Evolutionary conservation across 1,140 invertebrate genomes (phyloP).

Genomic region (Papilio dardanus): DNA sequence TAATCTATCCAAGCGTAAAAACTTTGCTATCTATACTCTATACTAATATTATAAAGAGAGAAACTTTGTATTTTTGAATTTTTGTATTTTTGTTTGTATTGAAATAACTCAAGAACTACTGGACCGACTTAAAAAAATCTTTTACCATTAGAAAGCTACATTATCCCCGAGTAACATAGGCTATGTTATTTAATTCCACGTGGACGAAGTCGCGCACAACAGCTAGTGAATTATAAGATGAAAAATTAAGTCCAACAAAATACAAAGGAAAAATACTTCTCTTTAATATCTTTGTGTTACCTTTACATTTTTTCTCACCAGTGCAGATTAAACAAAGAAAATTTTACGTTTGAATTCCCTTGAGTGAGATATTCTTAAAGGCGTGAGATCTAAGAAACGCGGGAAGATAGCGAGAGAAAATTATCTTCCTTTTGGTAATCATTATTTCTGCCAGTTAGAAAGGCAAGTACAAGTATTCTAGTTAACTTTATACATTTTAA

Average conservation of each 20-base stretch:
- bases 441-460: not conserved
- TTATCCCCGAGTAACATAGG: no score
- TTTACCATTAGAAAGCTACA: no score
- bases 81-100: no score
- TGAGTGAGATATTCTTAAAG: not conserved
- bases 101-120: no score
- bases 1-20: not conserved
- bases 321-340: constrained; percentile 10
- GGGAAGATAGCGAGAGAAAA: constrained; percentile 4
- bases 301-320: not conserved
- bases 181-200: no score
- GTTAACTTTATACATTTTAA: no score
- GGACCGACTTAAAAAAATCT: no score
- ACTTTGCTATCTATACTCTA: no score
- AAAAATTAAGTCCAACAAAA: not conserved
- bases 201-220: not conserved
- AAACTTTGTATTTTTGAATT: no score
- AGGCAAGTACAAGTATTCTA: not conserved
- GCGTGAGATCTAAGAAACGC: constrained; percentile 9
- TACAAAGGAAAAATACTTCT: constrained; percentile 1
- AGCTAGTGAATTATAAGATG: not conserved
- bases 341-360: constrained; percentile 10
- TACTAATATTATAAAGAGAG: no score
- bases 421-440: constrained; percentile 4
- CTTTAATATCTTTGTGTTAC: constrained; percentile 8